phyloP scores from a whole-genome alignment of 2,797 vertebrate genomes.

The Aselliscus stoliczkanus region DNA sequence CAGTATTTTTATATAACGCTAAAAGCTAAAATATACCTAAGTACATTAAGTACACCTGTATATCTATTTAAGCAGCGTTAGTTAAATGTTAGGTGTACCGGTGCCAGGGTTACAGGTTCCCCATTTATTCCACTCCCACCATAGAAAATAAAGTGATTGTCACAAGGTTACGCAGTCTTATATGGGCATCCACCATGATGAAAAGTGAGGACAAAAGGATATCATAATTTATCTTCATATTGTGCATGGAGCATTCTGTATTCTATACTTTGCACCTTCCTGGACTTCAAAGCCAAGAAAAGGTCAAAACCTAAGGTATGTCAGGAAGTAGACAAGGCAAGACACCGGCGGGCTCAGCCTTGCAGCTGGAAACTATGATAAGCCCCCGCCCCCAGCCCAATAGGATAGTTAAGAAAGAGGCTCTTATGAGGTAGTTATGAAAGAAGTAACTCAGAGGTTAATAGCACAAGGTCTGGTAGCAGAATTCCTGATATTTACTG shows the following conservation, averaged over 20 bases:
- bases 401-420: background rate
- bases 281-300: background rate
- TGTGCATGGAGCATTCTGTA: background rate
- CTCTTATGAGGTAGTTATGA: background rate
- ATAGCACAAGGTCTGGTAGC: background rate
- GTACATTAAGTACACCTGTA: background rate
- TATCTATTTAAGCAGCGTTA: background rate
- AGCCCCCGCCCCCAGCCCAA: rapidly evolving
- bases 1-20: background rate
- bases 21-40: background rate
- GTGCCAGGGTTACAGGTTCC: background rate
- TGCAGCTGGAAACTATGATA: background rate
- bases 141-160: background rate
- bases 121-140: background rate
- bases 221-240: background rate
- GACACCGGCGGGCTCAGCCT: background rate
- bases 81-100: background rate
- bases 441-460: background rate
- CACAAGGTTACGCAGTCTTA: background rate
- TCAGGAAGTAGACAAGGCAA: background rate
- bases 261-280: background rate
- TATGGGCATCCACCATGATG: background rate
- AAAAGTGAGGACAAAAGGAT: background rate
- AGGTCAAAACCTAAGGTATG: background rate
- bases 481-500: background rate